Evolutionary conservation across 2,113 vertebrate genomes (phyloP), one percentile per base, ranked within the genome.

Genomic region (Turnix velox): DNA sequence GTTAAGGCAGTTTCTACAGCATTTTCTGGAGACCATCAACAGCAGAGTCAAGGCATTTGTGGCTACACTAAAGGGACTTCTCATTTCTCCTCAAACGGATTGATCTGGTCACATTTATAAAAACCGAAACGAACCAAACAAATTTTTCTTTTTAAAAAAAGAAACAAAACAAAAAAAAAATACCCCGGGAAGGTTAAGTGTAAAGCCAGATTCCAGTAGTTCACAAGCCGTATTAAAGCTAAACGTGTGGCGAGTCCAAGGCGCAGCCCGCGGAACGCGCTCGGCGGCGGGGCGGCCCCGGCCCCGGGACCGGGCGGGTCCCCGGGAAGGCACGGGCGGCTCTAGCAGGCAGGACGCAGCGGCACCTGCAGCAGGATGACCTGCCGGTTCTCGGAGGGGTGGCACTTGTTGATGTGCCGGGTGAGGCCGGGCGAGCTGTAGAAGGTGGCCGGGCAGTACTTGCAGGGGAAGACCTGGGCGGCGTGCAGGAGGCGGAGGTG

Each of bases 391-490:
- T 99, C 99, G 43, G 99, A 99, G 12, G 99, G 99, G 97, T 99
- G 99, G 98, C 99, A 99, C 98, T 99, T 99, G 98, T 99, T 99
- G 98, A 99, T 99, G 98, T 99, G 99, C 96, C 99, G 98, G 88
- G 99, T 99, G 95, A 99, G 99, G 93, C 99, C 99, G 24, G 99
- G 99, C 14, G 99, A 99, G 97, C 99, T 99, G 98, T 99, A 99
- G 97, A 99, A 99, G 80, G 99, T 99, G 97, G 99, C 99, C 78
- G 99, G 98, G 98, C 99, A 99, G 98, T 99, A 99, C 95, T 99
- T 99, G 98, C 99, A 99, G 92, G 99, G 99, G 97, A 99, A 99
- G 85, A 99, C 98, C 98, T 99, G 99, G 83, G 99, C 98, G 62
- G 99, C 98, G 97, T 99, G 99, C 96, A 99, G 98, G 43, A 99